Evolutionary conservation across 1,140 invertebrate genomes (phyloP).

Genomic region (Trichoplusia ni): DNA sequence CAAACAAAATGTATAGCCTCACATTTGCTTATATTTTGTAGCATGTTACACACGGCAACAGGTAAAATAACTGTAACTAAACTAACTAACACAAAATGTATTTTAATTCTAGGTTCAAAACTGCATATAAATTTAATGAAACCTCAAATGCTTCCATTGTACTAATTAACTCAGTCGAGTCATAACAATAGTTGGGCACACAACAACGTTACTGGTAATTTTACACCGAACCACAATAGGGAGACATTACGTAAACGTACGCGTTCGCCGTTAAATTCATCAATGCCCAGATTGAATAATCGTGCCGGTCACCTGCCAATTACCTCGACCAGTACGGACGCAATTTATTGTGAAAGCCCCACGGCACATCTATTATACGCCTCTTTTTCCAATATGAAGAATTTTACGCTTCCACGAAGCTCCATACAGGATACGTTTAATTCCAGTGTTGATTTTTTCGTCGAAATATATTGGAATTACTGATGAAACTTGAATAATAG

Average conservation of each 20-base stretch:
- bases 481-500: too few species aligned
- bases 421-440: slow-evolving; percentile 25
- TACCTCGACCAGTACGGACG: slow-evolving; percentile 38
- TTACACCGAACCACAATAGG: slow-evolving; percentile 18
- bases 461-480: slow-evolving; percentile 15
- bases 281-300: slow-evolving; percentile 54
- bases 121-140: too few species aligned
- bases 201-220: background rate
- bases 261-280: slow-evolving; percentile 46
- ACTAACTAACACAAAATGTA: too few species aligned
- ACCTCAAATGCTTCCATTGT: too few species aligned
- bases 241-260: slow-evolving; percentile 19
- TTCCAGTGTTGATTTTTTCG: slow-evolving; percentile 30
- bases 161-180: background rate
- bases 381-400: slow-evolving; percentile 38
- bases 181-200: background rate
- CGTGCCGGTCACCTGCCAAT: slow-evolving; percentile 52
- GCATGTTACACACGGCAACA: too few species aligned
- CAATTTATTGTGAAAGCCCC: slow-evolving; percentile 51
- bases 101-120: too few species aligned
- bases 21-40: too few species aligned
- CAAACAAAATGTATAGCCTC: too few species aligned
- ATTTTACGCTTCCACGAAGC: slow-evolving; percentile 34
- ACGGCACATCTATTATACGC: slow-evolving; percentile 42
- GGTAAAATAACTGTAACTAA: too few species aligned